Evolutionary conservation across 2,888 invertebrate genomes (phyloP), one percentile per base, ranked within the genome.

Genomic region (Lepas anatifera): DNA sequence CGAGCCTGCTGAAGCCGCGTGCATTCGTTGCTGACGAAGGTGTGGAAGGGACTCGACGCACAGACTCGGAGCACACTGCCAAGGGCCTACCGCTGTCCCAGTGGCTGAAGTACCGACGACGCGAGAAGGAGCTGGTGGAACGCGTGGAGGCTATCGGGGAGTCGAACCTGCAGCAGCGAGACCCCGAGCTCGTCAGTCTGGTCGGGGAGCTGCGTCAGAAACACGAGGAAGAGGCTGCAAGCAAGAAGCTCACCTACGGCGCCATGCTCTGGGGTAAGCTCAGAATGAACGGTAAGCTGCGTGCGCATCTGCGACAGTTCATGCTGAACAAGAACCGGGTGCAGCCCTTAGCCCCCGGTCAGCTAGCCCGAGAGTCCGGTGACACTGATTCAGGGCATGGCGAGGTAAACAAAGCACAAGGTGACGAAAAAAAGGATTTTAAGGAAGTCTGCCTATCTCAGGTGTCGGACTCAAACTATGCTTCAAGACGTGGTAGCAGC

Each of bases 191-290:
- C 13, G 39, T 18, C 1, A 25, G n/a, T 7, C 16, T 66, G 35
- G 66, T 16, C 3, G 16, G 22, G 3, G 13, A 39, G 39, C 37
- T 66, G 13, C 39, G 27, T 10, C 39, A 66, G 39, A 37, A 41
- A 7, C 66, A 66, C 39, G 39, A n/a, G 25, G 66, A 11, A n/a
- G 66, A 66, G 39, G 39, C 25, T 4, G 39, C 37, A 2, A 37
- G 16, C 13, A 66, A 66, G 66, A 66, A 70, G 22, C n/a, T 70
- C 43, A 64, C 43, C 16, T 66, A 52, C 22, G 69, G 48, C 0
- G 22, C 48, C 67, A 32, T 46, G 66, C 46, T 67, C n/a, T 66
- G 68, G 68, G 68, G 68, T 18, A 46, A 48, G 37, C 68, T 66
- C 13, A n/a, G 10, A 16, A 66, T 41, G 66, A 41, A 66, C 39